Conservation (phyloP, 2,113 vertebrate genomes). For the Ciconia stormi region DNA sequence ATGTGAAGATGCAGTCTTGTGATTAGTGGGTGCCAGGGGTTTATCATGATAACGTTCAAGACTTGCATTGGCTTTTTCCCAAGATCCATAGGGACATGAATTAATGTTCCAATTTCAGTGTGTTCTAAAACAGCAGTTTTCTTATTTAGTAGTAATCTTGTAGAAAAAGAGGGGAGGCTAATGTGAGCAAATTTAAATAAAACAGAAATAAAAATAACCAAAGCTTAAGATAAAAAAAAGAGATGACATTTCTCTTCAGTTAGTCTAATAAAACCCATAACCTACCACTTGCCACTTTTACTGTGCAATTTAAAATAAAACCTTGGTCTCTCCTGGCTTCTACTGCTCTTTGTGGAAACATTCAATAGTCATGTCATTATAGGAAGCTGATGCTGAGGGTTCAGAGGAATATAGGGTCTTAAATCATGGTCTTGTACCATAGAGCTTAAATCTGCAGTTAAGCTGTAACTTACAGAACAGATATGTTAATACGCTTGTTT, state of each 20-base stretch:
- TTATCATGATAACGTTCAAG: conserved; percentile 80
- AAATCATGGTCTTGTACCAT: not conserved
- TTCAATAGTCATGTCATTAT: not conserved
- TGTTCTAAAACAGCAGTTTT: not conserved
- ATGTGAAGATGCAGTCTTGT: conserved; percentile 75
- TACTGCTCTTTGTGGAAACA: conserved; percentile 14
- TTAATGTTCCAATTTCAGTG: conserved; percentile 13
- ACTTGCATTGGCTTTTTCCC: conserved; percentile 64
- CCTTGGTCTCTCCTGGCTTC: not conserved
- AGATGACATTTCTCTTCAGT: not conserved
- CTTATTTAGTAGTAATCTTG: not conserved
- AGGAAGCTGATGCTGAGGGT: not conserved
- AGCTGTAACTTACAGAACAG: not conserved
- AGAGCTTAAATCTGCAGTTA: not conserved
- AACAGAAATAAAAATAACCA: not conserved
- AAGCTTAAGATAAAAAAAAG: not conserved
- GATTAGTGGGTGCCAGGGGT: conserved; percentile 79
- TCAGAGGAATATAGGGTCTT: not conserved
- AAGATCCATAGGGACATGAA: conserved; percentile 52
- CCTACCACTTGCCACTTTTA: not conserved
- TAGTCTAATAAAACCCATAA: not conserved
- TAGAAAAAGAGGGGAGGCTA: not conserved
- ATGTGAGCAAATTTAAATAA: not conserved
- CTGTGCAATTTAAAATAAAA: not conserved
- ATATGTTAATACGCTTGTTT: conserved; percentile 3